phyloP scores from a whole-genome alignment of 2,113 vertebrate genomes.

The Hipposideros armiger region DNA sequence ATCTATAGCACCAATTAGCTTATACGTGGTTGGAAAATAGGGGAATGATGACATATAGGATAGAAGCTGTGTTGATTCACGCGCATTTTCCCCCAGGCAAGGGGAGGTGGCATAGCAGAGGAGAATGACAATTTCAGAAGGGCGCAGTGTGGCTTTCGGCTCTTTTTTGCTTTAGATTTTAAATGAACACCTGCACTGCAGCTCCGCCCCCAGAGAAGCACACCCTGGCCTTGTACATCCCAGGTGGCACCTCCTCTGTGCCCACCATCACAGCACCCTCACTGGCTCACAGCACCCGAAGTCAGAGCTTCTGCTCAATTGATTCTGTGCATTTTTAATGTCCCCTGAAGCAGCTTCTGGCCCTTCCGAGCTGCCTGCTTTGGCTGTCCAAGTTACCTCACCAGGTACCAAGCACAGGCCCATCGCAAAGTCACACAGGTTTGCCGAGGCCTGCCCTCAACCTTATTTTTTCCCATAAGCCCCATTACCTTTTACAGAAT shows the following conservation, averaged over 20 bases:
- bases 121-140: background rate
- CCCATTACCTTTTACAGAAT: background rate
- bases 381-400: background rate
- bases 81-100: background rate
- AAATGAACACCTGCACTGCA: background rate
- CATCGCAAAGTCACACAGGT: background rate
- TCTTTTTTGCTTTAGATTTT: background rate
- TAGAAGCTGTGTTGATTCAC: background rate
- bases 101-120: background rate
- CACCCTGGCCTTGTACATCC: accelerated
- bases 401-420: background rate
- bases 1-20: background rate
- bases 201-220: background rate
- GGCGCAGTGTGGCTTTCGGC: background rate
- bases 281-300: background rate
- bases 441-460: background rate
- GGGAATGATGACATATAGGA: accelerated
- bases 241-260: accelerated
- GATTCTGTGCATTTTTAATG: background rate
- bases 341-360: background rate
- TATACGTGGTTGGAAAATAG: background rate
- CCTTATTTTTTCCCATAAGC: background rate
- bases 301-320: background rate
- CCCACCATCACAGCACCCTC: background rate
- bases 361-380: background rate